phyloP scores from a whole-genome alignment of 2,113 vertebrate species.

The Addax nasomaculatus region DNA sequence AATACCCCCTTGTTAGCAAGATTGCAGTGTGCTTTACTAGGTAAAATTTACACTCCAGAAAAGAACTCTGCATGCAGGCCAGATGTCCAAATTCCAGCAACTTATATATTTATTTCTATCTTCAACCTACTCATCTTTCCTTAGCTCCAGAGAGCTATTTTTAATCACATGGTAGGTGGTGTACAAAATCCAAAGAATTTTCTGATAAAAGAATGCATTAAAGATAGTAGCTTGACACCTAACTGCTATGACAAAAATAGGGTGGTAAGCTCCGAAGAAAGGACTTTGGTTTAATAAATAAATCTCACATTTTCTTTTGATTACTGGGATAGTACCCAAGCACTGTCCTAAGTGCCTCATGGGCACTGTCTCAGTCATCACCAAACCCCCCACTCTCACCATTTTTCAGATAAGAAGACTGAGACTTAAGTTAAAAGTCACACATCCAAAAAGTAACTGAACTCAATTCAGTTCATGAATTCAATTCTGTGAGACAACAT shows the following conservation, averaged over 20 bases:
- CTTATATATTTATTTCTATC: constrained; percentile 36
- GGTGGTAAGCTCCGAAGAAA: not conserved
- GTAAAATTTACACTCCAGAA: not conserved
- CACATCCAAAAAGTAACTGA: not conserved
- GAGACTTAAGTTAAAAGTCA: not conserved
- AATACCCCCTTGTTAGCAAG: not conserved
- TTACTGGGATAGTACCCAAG: not conserved
- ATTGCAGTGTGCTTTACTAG: not conserved
- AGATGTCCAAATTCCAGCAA: not conserved
- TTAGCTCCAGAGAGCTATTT: constrained; percentile 53
- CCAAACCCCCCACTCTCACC: not conserved
- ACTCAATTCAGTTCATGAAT: not conserved
- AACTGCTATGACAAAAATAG: not conserved
- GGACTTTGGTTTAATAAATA: not conserved
- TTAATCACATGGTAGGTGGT: constrained; percentile 38
- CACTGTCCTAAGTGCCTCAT: not conserved
- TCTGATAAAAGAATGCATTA: constrained; percentile 40
- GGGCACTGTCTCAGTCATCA: not conserved
- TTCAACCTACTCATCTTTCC: constrained; percentile 41
- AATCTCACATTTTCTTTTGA: not conserved
- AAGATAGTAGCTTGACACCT: not conserved
- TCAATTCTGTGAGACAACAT: not conserved
- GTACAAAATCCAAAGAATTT: constrained; percentile 34
- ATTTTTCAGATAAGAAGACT: not conserved
- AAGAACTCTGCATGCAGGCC: not conserved